A percentile compares a stretch with the other conserved stretches of the same genome.
Evolutionary conservation across 1,140 invertebrate genomes (phyloP).

Genomic region (Contarinia nasturtii): DNA sequence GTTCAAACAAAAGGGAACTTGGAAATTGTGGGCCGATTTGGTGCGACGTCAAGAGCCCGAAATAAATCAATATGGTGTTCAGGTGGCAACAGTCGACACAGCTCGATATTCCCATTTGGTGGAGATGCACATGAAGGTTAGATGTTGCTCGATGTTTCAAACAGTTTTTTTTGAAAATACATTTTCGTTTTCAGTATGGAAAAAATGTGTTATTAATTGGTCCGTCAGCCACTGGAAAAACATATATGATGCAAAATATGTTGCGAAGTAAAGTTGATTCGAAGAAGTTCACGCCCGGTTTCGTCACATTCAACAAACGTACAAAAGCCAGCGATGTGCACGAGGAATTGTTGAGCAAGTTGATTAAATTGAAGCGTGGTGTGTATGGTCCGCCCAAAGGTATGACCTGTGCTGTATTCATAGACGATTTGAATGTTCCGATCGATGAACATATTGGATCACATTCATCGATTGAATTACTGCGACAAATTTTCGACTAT

Average conservation of each 20-base stretch:
- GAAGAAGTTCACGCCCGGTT: slow-evolving; percentile 53
- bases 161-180: no score
- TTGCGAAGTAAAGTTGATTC: slow-evolving; percentile 59
- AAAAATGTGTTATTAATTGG: slow-evolving; percentile 65
- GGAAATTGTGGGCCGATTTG: slow-evolving; percentile 55
- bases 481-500: slow-evolving; percentile 79
- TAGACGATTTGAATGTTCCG: slow-evolving; percentile 90
- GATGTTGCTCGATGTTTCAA: background rate
- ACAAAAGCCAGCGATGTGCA: slow-evolving; percentile 74
- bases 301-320: slow-evolving; percentile 77
- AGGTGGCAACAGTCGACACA: slow-evolving; percentile 67
- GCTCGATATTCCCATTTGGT: slow-evolving; percentile 53
- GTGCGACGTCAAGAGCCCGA: slow-evolving; percentile 24
- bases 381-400: slow-evolving; percentile 63
- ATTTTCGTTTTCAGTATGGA: slow-evolving; percentile 24
- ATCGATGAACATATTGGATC: slow-evolving; percentile 70
- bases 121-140: slow-evolving; percentile 36
- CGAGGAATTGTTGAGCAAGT: slow-evolving; percentile 67
- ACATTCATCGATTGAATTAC: slow-evolving; percentile 74
- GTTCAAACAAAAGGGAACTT: slow-evolving; percentile 52
- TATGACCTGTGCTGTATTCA: slow-evolving; percentile 61
- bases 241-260: slow-evolving; percentile 71
- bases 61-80: slow-evolving; percentile 16
- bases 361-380: slow-evolving; percentile 49
- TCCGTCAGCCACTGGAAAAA: slow-evolving; percentile 85